Base-by-base conservation (phyloP, 2,888 invertebrate genomes). In the Scelioninae gen. 1 region DNA sequence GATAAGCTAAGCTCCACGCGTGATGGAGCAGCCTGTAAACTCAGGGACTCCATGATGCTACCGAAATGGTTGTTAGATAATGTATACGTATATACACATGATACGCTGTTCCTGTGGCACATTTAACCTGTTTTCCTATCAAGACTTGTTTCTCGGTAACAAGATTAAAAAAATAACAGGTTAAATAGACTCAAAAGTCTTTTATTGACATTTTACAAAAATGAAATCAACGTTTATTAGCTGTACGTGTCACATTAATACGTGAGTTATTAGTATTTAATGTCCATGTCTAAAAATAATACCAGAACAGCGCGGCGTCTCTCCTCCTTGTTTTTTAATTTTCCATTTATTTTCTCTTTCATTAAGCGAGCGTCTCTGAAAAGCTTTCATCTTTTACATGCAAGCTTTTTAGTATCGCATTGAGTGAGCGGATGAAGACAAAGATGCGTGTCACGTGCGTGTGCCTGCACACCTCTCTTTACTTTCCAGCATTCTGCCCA, bases 11-110 rank as follows among this genome's bases (percentile, higher is more conserved):
- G 90, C 91, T 91, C 88, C 23, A 89, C 88, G 86, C 88, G 89
- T 91, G 91, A 92, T 91, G 90, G 89, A 91, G 88, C 90, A 88
- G 89, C 88, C 90, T 89, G 91, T 92, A 90, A 91, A 91, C 89
- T 90, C 87, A 86, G 86, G 85, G 84, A 84, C 87, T 85, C 86
- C 90, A 88, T 88, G 88, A 89, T 89, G 88, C 88, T 87, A 88
- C 88, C 87, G 85, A 89, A 91, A 91, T 91, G 89, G 89, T 89
- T 90, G 88, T 87, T 89, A 85, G 89, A 89, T 91, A 89, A 91
- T 89, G 87, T 88, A 89, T 87, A 88, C 83, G 83, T 88, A 85
- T 80, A 85, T 83, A 78, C 10, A 29, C 77, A 82, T 78, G 79
- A 80, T 75, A 69, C 23, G 23, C 69, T 9, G 43, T 69, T 56